Conservation (phyloP, 1,140 invertebrate genomes). For the Ganaspis sp. region DNA sequence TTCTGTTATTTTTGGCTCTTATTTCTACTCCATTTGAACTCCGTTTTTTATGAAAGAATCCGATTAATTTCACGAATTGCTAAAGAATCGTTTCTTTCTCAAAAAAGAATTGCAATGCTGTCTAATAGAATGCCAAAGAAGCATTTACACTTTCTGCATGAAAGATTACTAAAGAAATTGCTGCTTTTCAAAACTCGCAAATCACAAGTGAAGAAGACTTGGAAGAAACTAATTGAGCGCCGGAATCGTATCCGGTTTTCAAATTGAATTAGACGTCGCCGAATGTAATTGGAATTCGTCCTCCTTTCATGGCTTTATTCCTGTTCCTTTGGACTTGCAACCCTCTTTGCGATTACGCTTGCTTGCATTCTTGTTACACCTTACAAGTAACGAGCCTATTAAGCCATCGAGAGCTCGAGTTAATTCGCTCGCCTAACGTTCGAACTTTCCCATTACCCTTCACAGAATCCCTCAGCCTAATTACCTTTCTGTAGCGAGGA, state of each 20-base stretch:
- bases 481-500: constrained; percentile 9
- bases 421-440: constrained; percentile 22
- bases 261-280: background rate
- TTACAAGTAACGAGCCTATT: constrained; percentile 30
- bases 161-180: too few relatives aligned
- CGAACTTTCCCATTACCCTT: constrained; percentile 25
- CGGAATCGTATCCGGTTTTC: background rate
- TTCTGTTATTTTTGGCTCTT: too few relatives aligned
- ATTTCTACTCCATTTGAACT: too few relatives aligned
- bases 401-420: constrained; percentile 20
- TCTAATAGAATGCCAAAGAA: too few relatives aligned
- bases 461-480: constrained; percentile 10
- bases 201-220: background rate
- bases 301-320: background rate
- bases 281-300: constrained; percentile 5
- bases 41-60: too few relatives aligned
- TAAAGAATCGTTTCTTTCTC: too few relatives aligned
- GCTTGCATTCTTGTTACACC: constrained; percentile 29
- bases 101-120: too few relatives aligned
- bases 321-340: background rate
- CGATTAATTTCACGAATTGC: too few relatives aligned
- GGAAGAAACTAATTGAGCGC: background rate
- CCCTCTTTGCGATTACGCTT: constrained; percentile 21
- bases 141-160: too few relatives aligned
- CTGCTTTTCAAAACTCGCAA: background rate